phyloP scores from a whole-genome alignment of 2,888 invertebrate genomes.

The Cataglyphis rosenhaueri region DNA sequence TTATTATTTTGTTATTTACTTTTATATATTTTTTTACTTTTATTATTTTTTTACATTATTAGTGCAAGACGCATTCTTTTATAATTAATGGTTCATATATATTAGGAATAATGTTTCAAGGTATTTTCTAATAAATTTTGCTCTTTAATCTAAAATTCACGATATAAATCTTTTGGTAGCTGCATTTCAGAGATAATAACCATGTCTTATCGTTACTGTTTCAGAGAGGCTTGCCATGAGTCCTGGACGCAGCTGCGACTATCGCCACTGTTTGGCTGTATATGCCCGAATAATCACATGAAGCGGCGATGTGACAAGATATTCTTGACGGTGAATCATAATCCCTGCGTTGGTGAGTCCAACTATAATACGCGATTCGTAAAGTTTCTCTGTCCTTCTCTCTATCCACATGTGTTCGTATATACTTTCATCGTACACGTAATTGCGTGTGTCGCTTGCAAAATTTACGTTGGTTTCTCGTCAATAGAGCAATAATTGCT shows the following conservation, averaged over 20 bases:
- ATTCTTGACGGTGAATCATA: conserved; percentile 95
- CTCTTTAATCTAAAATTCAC: not conserved
- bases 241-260: conserved; percentile 95
- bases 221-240: conserved; percentile 93
- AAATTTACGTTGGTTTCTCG: not conserved
- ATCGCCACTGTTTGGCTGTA: conserved; percentile 96
- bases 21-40: not conserved
- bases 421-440: conserved; percentile 47
- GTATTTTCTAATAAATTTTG: not conserved
- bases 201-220: conserved; percentile 67
- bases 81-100: not conserved
- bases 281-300: conserved; percentile 96
- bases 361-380: conserved; percentile 30
- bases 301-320: conserved; percentile 95
- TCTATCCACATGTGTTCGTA: conserved; percentile 46
- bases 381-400: conserved; percentile 50
- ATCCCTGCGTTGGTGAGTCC: conserved; percentile 96
- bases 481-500: not conserved
- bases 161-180: not conserved
- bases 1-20: not conserved
- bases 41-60: not conserved
- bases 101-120: not conserved
- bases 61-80: not conserved
- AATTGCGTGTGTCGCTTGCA: conserved; percentile 16
- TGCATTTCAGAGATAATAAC: not conserved